Evolutionary conservation across 1,140 invertebrate species (phyloP).

Genomic region (Drosophila dunni): DNA sequence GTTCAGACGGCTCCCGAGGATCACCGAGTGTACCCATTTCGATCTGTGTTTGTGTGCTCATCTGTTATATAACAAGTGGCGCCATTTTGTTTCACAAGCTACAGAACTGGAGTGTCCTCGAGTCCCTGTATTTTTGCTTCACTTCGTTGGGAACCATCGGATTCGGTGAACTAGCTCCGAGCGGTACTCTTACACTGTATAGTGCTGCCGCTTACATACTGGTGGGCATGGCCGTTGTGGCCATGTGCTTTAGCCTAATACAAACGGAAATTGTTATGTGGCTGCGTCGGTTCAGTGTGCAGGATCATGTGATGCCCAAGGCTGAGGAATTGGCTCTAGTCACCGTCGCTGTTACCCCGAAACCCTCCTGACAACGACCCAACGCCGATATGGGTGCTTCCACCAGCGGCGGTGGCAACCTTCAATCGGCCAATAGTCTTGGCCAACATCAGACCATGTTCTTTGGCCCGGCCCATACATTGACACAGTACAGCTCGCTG

Average conservation of each 20-base stretch:
- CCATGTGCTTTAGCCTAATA: constrained; percentile 98
- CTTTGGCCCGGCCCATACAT: constrained; percentile 75
- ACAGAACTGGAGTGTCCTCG: constrained; percentile 95
- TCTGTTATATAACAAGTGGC: constrained; percentile 95
- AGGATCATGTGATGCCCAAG: constrained; percentile 79
- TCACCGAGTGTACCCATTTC: constrained; percentile 91
- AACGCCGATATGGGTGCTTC: constrained; percentile 54
- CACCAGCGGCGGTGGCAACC: neutral
- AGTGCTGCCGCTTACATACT: constrained; percentile 93
- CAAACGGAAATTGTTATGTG: constrained; percentile 94
- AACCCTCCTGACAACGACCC: constrained; percentile 84
- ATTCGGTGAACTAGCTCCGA: constrained; percentile 93
- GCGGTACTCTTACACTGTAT: constrained; percentile 86
- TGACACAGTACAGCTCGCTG: constrained; percentile 80
- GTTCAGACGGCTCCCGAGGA: constrained; percentile 26
- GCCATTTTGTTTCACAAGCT: constrained; percentile 95
- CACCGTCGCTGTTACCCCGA: constrained; percentile 78
- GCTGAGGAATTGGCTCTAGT: constrained; percentile 80
- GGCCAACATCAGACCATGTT: constrained; percentile 84
- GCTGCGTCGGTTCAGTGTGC: constrained; percentile 86
- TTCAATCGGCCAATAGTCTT: constrained; percentile 43
- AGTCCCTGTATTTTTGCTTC: constrained; percentile 97
- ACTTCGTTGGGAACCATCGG: constrained; percentile 95
- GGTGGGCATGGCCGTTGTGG: constrained; percentile 96
- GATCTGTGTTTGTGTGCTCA: constrained; percentile 94